These are phyloP conservation scores for Macrophya alboannulata DNA, from an alignment of 2,888 invertebrate species.

Conservation along the genomic window DNA sequence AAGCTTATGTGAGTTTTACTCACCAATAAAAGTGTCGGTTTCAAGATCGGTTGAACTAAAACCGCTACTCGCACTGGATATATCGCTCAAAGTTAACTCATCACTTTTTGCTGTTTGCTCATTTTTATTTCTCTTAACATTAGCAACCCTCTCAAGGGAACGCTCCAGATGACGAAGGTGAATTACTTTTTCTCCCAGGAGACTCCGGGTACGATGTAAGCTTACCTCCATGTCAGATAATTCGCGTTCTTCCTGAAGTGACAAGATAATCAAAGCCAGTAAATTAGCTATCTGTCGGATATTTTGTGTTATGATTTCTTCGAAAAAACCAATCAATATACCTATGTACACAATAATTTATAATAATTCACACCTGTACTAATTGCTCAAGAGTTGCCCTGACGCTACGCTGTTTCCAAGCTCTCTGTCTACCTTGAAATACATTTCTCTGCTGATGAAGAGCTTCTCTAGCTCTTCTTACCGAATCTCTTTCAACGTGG, in stretches of 20 bases:
- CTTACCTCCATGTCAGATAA: conserved; percentile 93
- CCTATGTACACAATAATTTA: no score
- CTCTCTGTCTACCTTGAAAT: conserved; percentile 85
- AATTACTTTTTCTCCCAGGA: conserved; percentile 92
- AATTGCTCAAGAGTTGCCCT: conserved; percentile 82
- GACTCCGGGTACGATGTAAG: conserved; percentile 89
- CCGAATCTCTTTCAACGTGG: conserved; percentile 90
- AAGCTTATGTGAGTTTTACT: not conserved
- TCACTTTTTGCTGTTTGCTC: conserved; percentile 79
- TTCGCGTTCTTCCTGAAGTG: conserved; percentile 89
- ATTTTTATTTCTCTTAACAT: conserved; percentile 75
- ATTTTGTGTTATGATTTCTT: not conserved
- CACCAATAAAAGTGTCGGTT: conserved; percentile 81
- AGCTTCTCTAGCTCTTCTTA: conserved; percentile 91
- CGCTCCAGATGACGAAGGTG: conserved; percentile 90
- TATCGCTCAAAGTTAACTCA: conserved; percentile 85
- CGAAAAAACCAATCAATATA: no score
- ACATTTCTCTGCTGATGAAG: conserved; percentile 86
- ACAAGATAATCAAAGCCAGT: conserved; percentile 63
- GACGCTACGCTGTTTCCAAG: conserved; percentile 81
- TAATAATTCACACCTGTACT: conserved; percentile 79
- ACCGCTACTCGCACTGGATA: conserved; percentile 84
- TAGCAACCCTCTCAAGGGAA: conserved; percentile 86
- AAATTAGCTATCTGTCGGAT: not conserved
- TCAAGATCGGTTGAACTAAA: conserved; percentile 87